Percentiles rank a stretch among this genome's conserved stretches.
Evolutionary conservation across 2,888 invertebrate species (phyloP).

Genomic region (Drosophila affinis): DNA sequence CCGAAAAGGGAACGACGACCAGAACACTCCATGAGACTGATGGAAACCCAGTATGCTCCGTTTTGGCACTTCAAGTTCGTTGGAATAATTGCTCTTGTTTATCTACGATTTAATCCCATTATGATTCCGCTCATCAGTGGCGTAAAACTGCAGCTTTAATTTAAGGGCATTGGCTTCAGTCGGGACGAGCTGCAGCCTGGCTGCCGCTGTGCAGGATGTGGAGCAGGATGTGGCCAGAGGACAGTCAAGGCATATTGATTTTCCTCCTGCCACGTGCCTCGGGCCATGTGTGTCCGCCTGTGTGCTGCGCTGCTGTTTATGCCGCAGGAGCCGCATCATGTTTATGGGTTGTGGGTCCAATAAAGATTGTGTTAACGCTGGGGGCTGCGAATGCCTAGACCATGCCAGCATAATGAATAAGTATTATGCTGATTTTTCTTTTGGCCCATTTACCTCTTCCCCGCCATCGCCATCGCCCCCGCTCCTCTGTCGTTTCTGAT

Average conservation of each 20-base stretch:
- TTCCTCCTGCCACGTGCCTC: constrained; percentile 11
- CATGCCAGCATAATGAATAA: constrained; percentile 40
- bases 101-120: constrained; percentile 18
- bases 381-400: constrained; percentile 20
- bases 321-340: constrained; percentile 52
- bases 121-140: neutral
- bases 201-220: neutral
- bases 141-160: constrained; percentile 5
- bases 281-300: constrained; percentile 47
- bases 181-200: neutral
- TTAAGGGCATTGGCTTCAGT: neutral
- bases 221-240: neutral
- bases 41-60: neutral
- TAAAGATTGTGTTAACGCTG: constrained; percentile 68
- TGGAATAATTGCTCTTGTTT: constrained; percentile 21
- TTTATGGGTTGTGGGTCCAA: constrained; percentile 66
- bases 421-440: constrained; percentile 41
- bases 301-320: constrained; percentile 48
- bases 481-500: too few species aligned
- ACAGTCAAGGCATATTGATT: constrained; percentile 62
- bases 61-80: constrained; percentile 8
- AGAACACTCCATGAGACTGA: constrained; percentile 8
- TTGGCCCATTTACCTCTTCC: constrained; percentile 32
- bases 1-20: constrained; percentile 20
- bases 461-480: too few species aligned